Conservation (phyloP, 2,888 invertebrate genomes). For the Caenorhabditis sulstoni region DNA sequence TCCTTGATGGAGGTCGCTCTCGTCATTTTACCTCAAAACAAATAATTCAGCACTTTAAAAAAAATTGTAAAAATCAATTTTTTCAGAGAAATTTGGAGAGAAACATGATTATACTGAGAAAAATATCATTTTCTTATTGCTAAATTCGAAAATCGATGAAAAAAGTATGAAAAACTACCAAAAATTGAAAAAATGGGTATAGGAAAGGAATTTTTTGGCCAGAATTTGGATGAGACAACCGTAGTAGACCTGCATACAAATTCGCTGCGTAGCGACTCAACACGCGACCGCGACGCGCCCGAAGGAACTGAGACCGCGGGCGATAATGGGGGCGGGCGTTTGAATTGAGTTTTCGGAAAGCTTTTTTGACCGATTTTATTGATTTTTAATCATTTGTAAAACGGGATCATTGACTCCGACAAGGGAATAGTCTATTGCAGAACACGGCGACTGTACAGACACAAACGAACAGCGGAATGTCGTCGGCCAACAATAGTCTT, state of each 20-base stretch:
- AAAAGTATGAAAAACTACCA: slow-evolving; percentile 5
- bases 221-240: slow-evolving; percentile 6
- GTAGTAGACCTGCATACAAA: slow-evolving; percentile 42
- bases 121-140: too few species aligned
- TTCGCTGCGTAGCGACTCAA: slow-evolving; percentile 52
- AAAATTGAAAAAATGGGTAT: slow-evolving; percentile 56
- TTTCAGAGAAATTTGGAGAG: too few species aligned
- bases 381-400: slow-evolving; percentile 2
- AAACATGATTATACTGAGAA: too few species aligned
- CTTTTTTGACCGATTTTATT: slow-evolving; percentile 4
- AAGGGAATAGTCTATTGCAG: slow-evolving; percentile 7
- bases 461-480: slow-evolving; percentile 15
- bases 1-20: slow-evolving; percentile 87
- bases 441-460: not conserved
- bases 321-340: slow-evolving; percentile 27
- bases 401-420: too few species aligned
- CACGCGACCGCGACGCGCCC: slow-evolving; percentile 49
- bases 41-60: slow-evolving; percentile 6
- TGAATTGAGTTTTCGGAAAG: slow-evolving; percentile 32
- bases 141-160: not conserved
- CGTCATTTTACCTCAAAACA: slow-evolving; percentile 73
- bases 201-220: slow-evolving; percentile 7
- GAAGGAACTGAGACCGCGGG: slow-evolving; percentile 4
- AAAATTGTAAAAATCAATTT: slow-evolving; percentile 1
- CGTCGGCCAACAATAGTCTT: slow-evolving; percentile 23